Evolutionary conservation across 1,140 invertebrate genomes (phyloP).

Genomic region (Protaetia brevitarsis): DNA sequence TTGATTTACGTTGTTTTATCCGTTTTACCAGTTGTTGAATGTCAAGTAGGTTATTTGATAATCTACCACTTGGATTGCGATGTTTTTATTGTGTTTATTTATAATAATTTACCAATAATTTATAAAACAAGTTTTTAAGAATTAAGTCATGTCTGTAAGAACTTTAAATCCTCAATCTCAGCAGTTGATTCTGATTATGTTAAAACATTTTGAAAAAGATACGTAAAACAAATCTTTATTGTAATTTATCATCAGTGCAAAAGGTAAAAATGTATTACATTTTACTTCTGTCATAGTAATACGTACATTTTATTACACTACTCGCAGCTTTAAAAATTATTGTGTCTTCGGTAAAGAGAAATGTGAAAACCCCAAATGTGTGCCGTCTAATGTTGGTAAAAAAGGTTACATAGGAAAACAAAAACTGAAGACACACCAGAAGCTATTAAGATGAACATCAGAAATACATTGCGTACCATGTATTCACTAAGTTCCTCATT

Average conservation of each 20-base stretch:
- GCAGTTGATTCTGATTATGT: background rate
- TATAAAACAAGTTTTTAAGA: too few relatives aligned
- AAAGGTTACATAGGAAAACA: background rate
- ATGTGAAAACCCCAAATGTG: background rate
- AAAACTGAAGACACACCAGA: background rate
- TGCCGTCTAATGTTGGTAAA: background rate
- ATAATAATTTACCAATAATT: too few relatives aligned
- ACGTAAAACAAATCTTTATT: background rate
- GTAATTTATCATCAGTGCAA: background rate
- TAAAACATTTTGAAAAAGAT: background rate
- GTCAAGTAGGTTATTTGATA: too few relatives aligned
- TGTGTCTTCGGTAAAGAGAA: background rate
- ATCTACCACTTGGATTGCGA: too few relatives aligned
- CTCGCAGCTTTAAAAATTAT: background rate
- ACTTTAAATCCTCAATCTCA: background rate
- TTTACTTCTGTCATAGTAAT: background rate
- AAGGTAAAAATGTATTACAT: background rate
- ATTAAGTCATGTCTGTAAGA: background rate
- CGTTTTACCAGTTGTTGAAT: too few relatives aligned
- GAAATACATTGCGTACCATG: background rate
- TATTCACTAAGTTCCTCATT: background rate
- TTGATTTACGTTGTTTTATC: too few relatives aligned
- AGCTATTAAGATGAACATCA: background rate
- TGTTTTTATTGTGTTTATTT: too few relatives aligned
- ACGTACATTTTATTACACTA: background rate